phyloP scores from a whole-genome alignment of 2,888 invertebrate species.

The Microctonus brassicae region DNA sequence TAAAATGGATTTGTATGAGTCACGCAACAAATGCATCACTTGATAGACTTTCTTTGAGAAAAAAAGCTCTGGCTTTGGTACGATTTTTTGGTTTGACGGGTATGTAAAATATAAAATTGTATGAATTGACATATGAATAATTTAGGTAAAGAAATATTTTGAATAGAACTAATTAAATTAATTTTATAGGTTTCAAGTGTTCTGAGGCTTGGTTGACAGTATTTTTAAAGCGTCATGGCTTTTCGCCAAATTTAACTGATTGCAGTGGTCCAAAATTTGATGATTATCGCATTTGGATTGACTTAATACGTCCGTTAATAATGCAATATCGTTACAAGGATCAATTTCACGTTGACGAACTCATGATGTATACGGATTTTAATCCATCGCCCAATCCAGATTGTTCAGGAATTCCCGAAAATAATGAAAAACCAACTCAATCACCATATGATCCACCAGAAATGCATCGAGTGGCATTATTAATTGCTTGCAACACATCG shows the following conservation, averaged over 20 bases:
- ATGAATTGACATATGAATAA: not conserved
- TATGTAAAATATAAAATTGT: constrained; percentile 35
- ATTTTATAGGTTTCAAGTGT: constrained; percentile 52
- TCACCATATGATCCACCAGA: not conserved
- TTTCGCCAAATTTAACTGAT: constrained; percentile 46
- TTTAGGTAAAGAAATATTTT: not conserved
- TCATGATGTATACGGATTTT: constrained; percentile 54
- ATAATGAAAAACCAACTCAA: not conserved
- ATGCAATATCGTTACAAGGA: constrained; percentile 53
- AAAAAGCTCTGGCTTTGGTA: constrained; percentile 53
- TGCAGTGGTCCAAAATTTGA: constrained; percentile 51
- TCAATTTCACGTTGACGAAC: constrained; percentile 57
- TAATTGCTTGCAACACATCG: constrained; percentile 57
- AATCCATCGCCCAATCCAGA: constrained; percentile 32
- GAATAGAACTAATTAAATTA: constrained; percentile 26
- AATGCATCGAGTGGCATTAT: constrained; percentile 30
- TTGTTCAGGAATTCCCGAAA: not conserved
- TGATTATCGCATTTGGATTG: constrained; percentile 56
- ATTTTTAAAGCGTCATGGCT: constrained; percentile 55
- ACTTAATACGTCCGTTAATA: constrained; percentile 52
- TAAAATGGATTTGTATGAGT: constrained; percentile 57
- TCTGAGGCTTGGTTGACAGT: constrained; percentile 54
- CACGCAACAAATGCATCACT: constrained; percentile 54
- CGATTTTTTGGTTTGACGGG: constrained; percentile 44
- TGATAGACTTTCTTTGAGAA: constrained; percentile 47